phyloP scores from a whole-genome alignment of 64 coral and sea anemone genomes.

The Exaiptasia diaphana region DNA sequence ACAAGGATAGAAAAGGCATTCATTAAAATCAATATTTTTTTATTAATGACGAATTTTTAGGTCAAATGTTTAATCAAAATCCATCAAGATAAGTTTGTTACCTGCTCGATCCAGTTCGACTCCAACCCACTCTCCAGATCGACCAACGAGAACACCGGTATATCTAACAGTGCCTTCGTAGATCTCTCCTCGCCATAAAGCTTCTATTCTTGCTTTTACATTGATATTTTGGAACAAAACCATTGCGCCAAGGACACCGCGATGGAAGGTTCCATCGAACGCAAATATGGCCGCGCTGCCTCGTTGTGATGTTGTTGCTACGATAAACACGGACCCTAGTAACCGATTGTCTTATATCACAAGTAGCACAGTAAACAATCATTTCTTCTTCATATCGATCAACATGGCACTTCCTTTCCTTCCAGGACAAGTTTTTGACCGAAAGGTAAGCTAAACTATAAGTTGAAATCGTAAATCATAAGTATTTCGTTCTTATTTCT shows the following conservation, averaged over 20 bases:
- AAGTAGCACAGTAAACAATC: slow-evolving; percentile 9
- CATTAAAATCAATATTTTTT: no score
- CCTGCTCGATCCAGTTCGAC: slow-evolving; percentile 87
- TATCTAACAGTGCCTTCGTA: slow-evolving; percentile 78
- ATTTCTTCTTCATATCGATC: neutral
- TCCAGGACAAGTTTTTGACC: slow-evolving; percentile 97
- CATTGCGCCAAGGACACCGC: slow-evolving; percentile 52
- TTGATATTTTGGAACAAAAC: slow-evolving; percentile 90
- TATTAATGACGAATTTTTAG: no score
- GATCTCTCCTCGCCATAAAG: slow-evolving; percentile 78
- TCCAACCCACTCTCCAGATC: slow-evolving; percentile 85
- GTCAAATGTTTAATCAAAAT: no score
- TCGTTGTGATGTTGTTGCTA: slow-evolving; percentile 78
- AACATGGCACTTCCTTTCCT: slow-evolving; percentile 97
- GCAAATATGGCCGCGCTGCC: no score
- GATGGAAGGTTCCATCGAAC: no score
- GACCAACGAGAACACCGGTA: slow-evolving; percentile 68
- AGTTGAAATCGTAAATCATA: neutral
- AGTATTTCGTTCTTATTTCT: neutral
- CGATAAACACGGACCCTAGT: slow-evolving; percentile 71
- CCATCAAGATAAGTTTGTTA: neutral
- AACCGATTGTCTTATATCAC: slow-evolving; percentile 56
- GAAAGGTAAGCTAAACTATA: slow-evolving; percentile 65
- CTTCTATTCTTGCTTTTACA: slow-evolving; percentile 75
- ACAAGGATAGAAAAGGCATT: no score